Evolutionary conservation across 2,888 invertebrate genomes (phyloP).

Genomic region (Clanis bilineata): DNA sequence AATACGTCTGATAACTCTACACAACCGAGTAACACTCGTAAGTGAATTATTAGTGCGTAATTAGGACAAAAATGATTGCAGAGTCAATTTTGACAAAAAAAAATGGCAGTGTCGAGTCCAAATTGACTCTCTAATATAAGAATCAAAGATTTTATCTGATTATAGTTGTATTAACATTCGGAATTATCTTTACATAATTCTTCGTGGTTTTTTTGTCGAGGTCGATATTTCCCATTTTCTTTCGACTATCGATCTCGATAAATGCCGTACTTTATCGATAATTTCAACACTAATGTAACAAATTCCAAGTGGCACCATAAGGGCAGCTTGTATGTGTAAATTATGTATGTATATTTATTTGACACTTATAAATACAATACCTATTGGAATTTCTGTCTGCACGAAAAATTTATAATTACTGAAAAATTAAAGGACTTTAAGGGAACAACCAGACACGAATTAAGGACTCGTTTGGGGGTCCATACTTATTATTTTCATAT

Average conservation of each 20-base stretch:
- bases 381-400: background rate
- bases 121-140: background rate
- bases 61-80: conserved; percentile 4
- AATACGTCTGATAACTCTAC: background rate
- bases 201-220: background rate
- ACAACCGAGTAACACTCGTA: background rate
- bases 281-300: background rate
- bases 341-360: background rate
- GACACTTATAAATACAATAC: background rate
- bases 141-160: conserved; percentile 6
- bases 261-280: background rate
- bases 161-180: background rate
- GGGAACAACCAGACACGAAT: background rate
- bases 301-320: background rate
- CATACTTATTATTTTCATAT: background rate
- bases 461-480: background rate
- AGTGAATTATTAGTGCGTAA: conserved; percentile 9
- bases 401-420: background rate
- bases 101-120: background rate
- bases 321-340: conserved; percentile 7
- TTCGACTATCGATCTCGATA: background rate
- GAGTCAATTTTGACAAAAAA: background rate
- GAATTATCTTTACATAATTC: conserved; percentile 13
- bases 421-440: background rate
- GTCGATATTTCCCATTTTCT: background rate